These are phyloP conservation scores for Drosophila asahinai DNA, from an alignment of 1,140 invertebrate genomes.

Conservation along the genomic window DNA sequence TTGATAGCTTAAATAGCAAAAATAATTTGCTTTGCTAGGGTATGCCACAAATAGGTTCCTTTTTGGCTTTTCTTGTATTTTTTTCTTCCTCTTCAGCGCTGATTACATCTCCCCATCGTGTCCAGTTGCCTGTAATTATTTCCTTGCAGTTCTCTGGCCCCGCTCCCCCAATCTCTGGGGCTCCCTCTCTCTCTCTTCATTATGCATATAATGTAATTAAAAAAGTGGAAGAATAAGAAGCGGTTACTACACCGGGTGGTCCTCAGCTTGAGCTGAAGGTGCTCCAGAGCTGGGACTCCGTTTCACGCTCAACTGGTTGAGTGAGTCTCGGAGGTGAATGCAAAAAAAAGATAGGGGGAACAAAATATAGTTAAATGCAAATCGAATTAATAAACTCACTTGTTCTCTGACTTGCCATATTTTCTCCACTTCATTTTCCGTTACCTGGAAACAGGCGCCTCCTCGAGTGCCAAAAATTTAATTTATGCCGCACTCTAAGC, in stretches of 20 bases:
- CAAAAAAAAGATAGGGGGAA: not conserved
- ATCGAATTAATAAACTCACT: slow-evolving; percentile 13
- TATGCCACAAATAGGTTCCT: slow-evolving; percentile 16
- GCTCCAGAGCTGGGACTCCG: slow-evolving; percentile 19
- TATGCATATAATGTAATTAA: slow-evolving; percentile 81
- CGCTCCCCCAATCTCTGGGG: slow-evolving; percentile 50
- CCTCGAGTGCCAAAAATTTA: slow-evolving; percentile 18
- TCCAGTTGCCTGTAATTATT: slow-evolving; percentile 74
- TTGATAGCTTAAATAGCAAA: not conserved
- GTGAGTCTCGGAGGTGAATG: slow-evolving; percentile 14
- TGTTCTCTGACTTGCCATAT: slow-evolving; percentile 7
- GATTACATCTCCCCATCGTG: slow-evolving; percentile 68
- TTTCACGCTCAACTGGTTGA: slow-evolving; percentile 47
- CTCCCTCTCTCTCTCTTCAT: slow-evolving; percentile 54
- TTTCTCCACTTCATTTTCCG: slow-evolving; percentile 13
- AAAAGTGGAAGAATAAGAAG: slow-evolving; percentile 52
- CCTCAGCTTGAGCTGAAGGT: slow-evolving; percentile 25
- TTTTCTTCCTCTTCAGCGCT: slow-evolving; percentile 43
- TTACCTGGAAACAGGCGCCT: slow-evolving; percentile 21
- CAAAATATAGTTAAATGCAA: slow-evolving; percentile 24
- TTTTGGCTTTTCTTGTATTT: slow-evolving; percentile 4
- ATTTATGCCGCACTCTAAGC: slow-evolving; percentile 49
- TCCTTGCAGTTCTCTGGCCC: slow-evolving; percentile 47
- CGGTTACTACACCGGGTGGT: slow-evolving; percentile 38
- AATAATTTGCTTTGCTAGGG: not conserved